Evolutionary conservation across 30 jellyfish, hydroid and myxozoan species (phyloP).

Genomic region (Aurelia aurita complex sp. Pacific): DNA sequence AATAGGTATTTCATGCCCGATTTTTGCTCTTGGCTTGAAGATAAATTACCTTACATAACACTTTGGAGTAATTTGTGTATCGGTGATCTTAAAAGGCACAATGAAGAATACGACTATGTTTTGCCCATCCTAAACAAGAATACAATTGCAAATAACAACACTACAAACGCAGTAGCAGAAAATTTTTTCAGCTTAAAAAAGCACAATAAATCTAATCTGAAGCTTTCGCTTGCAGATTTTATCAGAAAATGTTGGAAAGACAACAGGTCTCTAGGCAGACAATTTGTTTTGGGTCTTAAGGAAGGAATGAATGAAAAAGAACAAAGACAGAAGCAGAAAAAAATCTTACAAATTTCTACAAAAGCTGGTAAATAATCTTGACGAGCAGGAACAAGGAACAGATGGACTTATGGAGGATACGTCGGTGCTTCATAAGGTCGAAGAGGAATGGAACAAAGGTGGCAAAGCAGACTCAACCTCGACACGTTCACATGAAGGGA

Average conservation of each 20-base stretch:
- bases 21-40: neutral
- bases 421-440: neutral
- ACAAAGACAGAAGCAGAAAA: neutral
- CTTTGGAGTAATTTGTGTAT: conserved; percentile 33
- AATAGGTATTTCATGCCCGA: conserved; percentile 15
- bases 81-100: neutral
- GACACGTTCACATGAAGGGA: neutral
- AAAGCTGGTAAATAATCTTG: neutral
- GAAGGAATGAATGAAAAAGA: conserved; percentile 4
- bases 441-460: neutral
- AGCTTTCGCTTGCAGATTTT: neutral
- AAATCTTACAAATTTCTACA: neutral
- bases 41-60: neutral
- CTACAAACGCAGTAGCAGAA: conserved; percentile 18
- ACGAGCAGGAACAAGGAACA: neutral
- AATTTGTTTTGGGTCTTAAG: conserved; percentile 1
- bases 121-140: neutral
- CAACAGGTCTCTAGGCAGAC: conserved; percentile 4
- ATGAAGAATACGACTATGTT: neutral
- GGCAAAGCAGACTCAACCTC: neutral
- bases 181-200: conserved; percentile 12
- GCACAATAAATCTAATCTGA: neutral
- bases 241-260: conserved; percentile 10
- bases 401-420: neutral
- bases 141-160: neutral